Conservation (phyloP, 1,140 invertebrate species). For the Aphaenogaster rudis region DNA sequence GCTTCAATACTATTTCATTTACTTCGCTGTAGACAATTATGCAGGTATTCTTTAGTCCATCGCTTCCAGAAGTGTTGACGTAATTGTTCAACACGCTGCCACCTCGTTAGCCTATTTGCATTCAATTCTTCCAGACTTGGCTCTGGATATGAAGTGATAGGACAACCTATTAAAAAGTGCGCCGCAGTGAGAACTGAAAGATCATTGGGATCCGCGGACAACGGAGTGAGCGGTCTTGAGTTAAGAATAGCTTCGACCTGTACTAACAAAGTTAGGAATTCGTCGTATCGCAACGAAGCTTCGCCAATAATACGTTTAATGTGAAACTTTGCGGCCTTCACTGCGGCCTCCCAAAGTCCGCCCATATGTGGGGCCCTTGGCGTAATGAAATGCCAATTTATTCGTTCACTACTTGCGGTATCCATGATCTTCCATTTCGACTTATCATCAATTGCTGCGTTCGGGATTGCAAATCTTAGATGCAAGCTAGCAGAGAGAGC, state of each 20-base stretch:
- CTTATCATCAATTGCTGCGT: not conserved
- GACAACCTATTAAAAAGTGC: not conserved
- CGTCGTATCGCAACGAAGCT: not conserved
- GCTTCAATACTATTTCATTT: not conserved
- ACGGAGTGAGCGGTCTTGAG: not conserved
- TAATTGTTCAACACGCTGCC: not conserved
- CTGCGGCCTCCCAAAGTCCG: not conserved
- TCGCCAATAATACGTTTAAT: not conserved
- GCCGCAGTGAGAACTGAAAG: not conserved
- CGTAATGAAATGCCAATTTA: not conserved
- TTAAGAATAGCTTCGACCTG: not conserved
- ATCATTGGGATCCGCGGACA: not conserved
- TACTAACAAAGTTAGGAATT: not conserved
- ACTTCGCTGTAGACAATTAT: not conserved
- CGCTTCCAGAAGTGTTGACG: constrained; percentile 4
- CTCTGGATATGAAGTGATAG: not conserved
- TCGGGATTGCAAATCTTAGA: no score
- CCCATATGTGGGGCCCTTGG: not conserved
- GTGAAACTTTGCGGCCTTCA: not conserved
- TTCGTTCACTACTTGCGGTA: not conserved
- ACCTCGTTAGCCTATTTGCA: not conserved
- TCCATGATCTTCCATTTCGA: not conserved
- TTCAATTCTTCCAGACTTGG: not conserved
- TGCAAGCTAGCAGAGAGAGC: no score
- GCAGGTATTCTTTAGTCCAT: not conserved